Evolutionary conservation across 2,888 invertebrate species (phyloP).

Genomic region (Eledona agricola): DNA sequence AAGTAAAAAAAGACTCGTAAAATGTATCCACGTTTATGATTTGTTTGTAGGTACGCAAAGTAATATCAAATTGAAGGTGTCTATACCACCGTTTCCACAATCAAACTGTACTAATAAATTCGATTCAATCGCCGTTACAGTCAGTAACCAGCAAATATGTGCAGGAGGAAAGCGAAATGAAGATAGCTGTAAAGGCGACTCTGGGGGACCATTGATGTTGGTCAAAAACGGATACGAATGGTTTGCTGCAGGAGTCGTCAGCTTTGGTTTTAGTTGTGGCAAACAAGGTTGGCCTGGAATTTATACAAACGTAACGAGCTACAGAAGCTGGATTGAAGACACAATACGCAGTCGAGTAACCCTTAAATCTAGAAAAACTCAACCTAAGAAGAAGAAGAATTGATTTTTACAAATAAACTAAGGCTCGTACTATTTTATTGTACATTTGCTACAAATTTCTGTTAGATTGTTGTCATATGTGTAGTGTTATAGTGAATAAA

Average conservation of each 20-base stretch:
- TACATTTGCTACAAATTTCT: no score
- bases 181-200: slow-evolving; percentile 82
- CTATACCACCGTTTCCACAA: slow-evolving; percentile 67
- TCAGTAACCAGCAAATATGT: slow-evolving; percentile 71
- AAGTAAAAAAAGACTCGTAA: slow-evolving; percentile 38
- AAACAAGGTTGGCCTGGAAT: slow-evolving; percentile 74
- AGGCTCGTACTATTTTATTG: no score
- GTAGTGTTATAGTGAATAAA: no score
- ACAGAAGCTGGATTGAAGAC: slow-evolving; percentile 69
- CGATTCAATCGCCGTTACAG: slow-evolving; percentile 61
- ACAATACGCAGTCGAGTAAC: no score
- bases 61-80: slow-evolving; percentile 70
- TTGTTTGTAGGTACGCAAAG: slow-evolving; percentile 52
- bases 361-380: no score
- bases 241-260: slow-evolving; percentile 72
- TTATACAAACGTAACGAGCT: slow-evolving; percentile 71
- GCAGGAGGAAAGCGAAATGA: slow-evolving; percentile 75
- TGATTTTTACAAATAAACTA: no score
- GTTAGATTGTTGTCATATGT: no score
- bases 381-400: no score
- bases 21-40: slow-evolving; percentile 12
- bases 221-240: slow-evolving; percentile 49
- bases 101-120: slow-evolving; percentile 67
- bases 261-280: slow-evolving; percentile 75
- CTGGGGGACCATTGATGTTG: slow-evolving; percentile 80